A percentile compares a stretch with the other conserved stretches of the same genome.
phyloP scores from a whole-genome alignment of 2,888 invertebrate genomes.

The Parochlus steinenii region DNA sequence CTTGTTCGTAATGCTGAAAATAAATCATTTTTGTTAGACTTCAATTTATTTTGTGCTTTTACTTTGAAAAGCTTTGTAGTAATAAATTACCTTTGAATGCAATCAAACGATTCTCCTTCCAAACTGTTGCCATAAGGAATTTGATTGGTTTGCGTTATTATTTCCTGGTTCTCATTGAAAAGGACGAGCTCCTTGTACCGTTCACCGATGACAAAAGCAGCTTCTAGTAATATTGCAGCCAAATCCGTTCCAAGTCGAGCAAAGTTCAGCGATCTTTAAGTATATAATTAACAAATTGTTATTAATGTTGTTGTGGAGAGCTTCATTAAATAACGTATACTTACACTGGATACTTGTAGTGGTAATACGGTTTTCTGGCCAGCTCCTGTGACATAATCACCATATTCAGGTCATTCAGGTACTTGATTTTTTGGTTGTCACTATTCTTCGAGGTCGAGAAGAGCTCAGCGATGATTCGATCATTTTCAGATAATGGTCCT shows the following conservation, averaged over 20 bases:
- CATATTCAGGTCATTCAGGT: slow-evolving; percentile 27
- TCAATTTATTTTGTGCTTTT: too few relatives aligned
- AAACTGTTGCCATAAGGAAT: slow-evolving; percentile 17
- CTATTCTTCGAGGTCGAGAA: slow-evolving; percentile 6
- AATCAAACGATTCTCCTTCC: slow-evolving; percentile 20
- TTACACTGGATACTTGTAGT: slow-evolving; percentile 28
- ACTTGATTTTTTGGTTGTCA: slow-evolving; percentile 21
- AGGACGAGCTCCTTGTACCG: slow-evolving; percentile 23
- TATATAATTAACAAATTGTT: too few relatives aligned
- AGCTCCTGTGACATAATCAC: slow-evolving; percentile 24
- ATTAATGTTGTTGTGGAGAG: too few relatives aligned
- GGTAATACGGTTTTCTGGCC: slow-evolving; percentile 22
- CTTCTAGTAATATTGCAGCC: slow-evolving; percentile 24
- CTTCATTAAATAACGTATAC: too few relatives aligned
- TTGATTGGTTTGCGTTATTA: slow-evolving; percentile 12
- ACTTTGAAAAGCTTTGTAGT: not conserved
- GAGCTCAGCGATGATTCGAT: slow-evolving; percentile 9
- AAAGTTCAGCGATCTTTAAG: slow-evolving; percentile 25
- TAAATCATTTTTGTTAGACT: slow-evolving; percentile 13
- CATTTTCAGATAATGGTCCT: slow-evolving; percentile 5
- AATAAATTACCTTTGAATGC: slow-evolving; percentile 15
- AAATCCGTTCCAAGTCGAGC: slow-evolving; percentile 28
- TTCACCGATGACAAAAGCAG: slow-evolving; percentile 22
- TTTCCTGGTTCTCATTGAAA: slow-evolving; percentile 10
- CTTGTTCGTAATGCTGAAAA: slow-evolving; percentile 7